These are phyloP conservation scores for Myiozetetes cayanensis DNA, from an alignment of 2,113 vertebrate genomes.

Conservation along the genomic window DNA sequence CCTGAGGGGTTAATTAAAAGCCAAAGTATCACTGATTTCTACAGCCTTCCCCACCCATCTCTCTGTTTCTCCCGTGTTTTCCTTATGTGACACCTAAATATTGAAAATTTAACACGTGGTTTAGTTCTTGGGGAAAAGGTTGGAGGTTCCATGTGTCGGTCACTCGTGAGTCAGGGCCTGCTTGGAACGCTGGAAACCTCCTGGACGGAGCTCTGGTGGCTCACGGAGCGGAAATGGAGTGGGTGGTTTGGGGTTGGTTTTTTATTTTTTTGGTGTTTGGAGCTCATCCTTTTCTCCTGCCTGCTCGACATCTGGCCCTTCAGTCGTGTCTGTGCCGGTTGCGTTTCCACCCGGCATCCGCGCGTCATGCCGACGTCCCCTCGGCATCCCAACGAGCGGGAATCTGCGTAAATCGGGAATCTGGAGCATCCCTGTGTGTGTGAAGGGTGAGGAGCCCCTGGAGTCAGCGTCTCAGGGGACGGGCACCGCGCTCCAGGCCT, in stretches of 20 bases:
- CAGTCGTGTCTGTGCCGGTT: not conserved
- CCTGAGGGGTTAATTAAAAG: not conserved
- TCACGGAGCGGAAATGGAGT: not conserved
- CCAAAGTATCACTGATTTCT: not conserved
- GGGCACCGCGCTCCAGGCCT: not conserved
- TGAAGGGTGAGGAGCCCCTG: not conserved
- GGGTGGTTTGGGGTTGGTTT: not conserved
- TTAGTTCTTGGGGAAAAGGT: not conserved
- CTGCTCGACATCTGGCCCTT: slow-evolving; percentile 29
- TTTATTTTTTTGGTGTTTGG: not conserved
- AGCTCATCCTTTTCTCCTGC: not conserved
- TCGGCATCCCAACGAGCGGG: rapidly evolving
- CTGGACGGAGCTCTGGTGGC: not conserved
- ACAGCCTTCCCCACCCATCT: not conserved
- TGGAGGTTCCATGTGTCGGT: rapidly evolving
- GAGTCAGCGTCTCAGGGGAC: rapidly evolving
- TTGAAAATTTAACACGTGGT: rapidly evolving
- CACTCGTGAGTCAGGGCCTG: not conserved
- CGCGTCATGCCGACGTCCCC: not conserved
- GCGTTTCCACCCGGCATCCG: not conserved
- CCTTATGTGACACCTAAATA: rapidly evolving
- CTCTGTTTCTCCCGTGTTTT: not conserved
- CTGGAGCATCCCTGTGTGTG: not conserved
- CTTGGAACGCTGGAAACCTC: not conserved
- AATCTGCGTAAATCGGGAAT: not conserved